Conservation (phyloP, 2,888 invertebrate species). For the Flexamia atlantica region DNA sequence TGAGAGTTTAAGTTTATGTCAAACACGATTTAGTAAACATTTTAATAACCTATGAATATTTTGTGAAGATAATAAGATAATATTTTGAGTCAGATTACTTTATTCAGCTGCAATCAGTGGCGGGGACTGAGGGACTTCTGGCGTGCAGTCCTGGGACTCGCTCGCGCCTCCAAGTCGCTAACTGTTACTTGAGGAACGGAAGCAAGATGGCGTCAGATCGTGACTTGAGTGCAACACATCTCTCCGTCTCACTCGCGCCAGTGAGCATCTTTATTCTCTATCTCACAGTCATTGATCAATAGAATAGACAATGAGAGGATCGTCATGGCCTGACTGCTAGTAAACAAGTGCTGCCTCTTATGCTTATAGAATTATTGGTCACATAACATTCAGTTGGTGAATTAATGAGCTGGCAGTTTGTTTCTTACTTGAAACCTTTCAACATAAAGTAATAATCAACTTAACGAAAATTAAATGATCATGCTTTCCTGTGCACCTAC, state of each 20-base stretch:
- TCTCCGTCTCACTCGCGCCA: not conserved
- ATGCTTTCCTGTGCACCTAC: no score
- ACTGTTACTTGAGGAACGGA: conserved; percentile 40
- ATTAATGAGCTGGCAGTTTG: no score
- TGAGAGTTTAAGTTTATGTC: no score
- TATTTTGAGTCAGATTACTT: not conserved
- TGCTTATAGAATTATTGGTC: no score
- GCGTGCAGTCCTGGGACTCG: not conserved
- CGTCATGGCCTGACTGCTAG: not conserved
- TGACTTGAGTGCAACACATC: conserved; percentile 8
- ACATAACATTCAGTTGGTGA: no score
- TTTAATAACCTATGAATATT: no score
- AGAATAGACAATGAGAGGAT: conserved; percentile 31
- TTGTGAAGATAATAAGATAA: no score
- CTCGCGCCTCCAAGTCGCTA: conserved; percentile 5
- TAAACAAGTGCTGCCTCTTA: not conserved
- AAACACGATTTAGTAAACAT: no score
- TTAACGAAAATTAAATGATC: no score
- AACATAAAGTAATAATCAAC: no score
- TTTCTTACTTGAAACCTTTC: no score
- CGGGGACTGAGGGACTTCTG: not conserved
- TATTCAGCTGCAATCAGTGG: not conserved
- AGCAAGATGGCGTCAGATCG: conserved; percentile 38
- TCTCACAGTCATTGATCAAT: conserved; percentile 37
- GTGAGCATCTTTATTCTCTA: not conserved